Percentiles rank a stretch among this genome's conserved stretches.
phyloP scores from a whole-genome alignment of 2,888 invertebrate species.

The Deilephila porcellus region DNA sequence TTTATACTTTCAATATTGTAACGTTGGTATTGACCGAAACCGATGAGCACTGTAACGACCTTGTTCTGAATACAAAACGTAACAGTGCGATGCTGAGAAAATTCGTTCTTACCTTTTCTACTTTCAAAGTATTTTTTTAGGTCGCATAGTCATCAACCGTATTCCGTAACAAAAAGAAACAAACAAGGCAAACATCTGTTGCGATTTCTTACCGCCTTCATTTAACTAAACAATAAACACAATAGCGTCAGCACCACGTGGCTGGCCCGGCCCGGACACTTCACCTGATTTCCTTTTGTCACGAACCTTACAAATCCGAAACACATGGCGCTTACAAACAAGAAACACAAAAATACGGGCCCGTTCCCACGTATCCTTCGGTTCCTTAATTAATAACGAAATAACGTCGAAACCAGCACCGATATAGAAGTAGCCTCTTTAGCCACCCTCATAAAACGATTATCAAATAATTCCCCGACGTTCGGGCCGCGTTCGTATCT shows the following conservation, averaged over 20 bases:
- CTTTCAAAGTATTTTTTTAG: conserved; percentile 49
- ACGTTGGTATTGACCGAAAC: conserved; percentile 59
- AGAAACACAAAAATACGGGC: conserved; percentile 51
- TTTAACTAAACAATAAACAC: conserved; percentile 58
- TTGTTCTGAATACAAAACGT: conserved; percentile 63
- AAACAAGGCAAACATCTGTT: conserved; percentile 69
- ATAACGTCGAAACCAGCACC: conserved; percentile 60
- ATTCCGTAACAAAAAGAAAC: conserved; percentile 51
- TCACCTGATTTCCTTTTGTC: conserved; percentile 73
- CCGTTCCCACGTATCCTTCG: conserved; percentile 76
- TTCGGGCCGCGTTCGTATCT: conserved; percentile 63
- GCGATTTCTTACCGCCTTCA: conserved; percentile 56
- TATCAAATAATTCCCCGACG: conserved; percentile 75
- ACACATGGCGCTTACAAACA: conserved; percentile 67
- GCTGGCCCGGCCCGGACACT: conserved; percentile 50
- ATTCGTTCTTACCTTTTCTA: conserved; percentile 42
- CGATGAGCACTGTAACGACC: conserved; percentile 53
- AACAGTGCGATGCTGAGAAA: conserved; percentile 47
- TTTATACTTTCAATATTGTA: conserved; percentile 63
- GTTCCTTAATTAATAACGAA: conserved; percentile 79
- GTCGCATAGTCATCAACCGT: conserved; percentile 46
- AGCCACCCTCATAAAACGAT: conserved; percentile 80
- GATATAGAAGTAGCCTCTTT: conserved; percentile 78
- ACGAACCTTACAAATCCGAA: conserved; percentile 60
- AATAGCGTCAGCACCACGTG: conserved; percentile 69